Conservation (phyloP, 2,888 invertebrate genomes). For the Nycteola revayana region DNA sequence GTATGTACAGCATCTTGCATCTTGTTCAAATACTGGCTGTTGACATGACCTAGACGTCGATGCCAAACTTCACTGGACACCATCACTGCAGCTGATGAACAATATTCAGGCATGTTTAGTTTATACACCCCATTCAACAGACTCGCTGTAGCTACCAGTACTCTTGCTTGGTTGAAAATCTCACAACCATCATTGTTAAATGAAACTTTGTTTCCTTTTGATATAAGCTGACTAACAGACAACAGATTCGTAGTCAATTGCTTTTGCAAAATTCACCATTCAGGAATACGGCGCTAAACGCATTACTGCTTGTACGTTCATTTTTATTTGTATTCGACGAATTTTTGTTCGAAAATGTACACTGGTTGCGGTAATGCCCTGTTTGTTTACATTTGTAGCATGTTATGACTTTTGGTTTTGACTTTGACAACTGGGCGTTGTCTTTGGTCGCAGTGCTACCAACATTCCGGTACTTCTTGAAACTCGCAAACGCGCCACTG, state of each 20-base stretch:
- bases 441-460: background rate
- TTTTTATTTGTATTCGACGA: constrained; percentile 1
- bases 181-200: constrained; percentile 26
- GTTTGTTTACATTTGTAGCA: constrained; percentile 8
- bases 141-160: constrained; percentile 23
- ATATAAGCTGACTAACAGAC: constrained; percentile 19
- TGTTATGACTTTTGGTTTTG: constrained; percentile 2
- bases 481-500: constrained; percentile 4
- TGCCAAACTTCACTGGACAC: no score
- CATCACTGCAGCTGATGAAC: constrained; percentile 4
- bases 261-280: constrained; percentile 25
- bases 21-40: no score
- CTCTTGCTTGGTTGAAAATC: constrained; percentile 13
- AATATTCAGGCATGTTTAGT: constrained; percentile 11
- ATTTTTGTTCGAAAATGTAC: background rate
- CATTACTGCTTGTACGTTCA: constrained; percentile 19
- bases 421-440: background rate
- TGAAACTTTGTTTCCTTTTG: constrained; percentile 25
- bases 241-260: no score
- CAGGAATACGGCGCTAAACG: constrained; percentile 28
- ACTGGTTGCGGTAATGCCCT: constrained; percentile 6
- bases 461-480: constrained; percentile 1
- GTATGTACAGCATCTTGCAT: no score
- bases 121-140: constrained; percentile 28
- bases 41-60: no score